These are phyloP conservation scores for Neodontobutis hainanensis DNA, from an alignment of 2,113 vertebrate genomes.

Conservation along the genomic window DNA sequence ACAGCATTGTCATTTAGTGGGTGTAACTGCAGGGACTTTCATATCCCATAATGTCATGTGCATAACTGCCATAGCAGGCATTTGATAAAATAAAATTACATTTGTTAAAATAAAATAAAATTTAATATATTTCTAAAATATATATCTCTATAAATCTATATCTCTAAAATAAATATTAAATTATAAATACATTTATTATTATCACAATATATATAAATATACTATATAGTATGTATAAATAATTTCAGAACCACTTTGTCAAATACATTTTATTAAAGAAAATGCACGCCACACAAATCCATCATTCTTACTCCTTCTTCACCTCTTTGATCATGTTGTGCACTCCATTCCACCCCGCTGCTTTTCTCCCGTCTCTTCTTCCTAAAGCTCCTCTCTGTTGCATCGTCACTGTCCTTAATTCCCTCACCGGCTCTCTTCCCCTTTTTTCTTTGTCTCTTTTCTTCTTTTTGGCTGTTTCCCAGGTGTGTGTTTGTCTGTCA, in stretches of 20 bases:
- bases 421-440: conserved; percentile 39
- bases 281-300: background rate
- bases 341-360: conserved; percentile 9
- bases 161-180: too few species aligned
- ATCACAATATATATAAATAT: too few species aligned
- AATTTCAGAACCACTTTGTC: conserved; percentile 28
- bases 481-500: conserved; percentile 59
- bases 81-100: too few species aligned
- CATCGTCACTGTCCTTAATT: conserved; percentile 41
- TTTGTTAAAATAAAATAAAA: too few species aligned
- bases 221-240: background rate
- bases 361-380: conserved; percentile 8
- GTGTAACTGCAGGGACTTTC: too few species aligned
- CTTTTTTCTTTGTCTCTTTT: conserved; percentile 36
- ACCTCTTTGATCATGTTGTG: conserved; percentile 6
- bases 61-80: too few species aligned
- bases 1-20: too few species aligned
- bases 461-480: conserved; percentile 19
- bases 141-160: too few species aligned
- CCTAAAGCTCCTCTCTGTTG: conserved; percentile 26
- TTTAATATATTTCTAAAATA: too few species aligned
- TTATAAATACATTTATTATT: too few species aligned
- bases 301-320: conserved; percentile 8
- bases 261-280: conserved; percentile 10
- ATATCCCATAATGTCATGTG: too few species aligned